Conservation (phyloP, 2,888 invertebrate genomes). For the Caenorhabditis sinica region DNA sequence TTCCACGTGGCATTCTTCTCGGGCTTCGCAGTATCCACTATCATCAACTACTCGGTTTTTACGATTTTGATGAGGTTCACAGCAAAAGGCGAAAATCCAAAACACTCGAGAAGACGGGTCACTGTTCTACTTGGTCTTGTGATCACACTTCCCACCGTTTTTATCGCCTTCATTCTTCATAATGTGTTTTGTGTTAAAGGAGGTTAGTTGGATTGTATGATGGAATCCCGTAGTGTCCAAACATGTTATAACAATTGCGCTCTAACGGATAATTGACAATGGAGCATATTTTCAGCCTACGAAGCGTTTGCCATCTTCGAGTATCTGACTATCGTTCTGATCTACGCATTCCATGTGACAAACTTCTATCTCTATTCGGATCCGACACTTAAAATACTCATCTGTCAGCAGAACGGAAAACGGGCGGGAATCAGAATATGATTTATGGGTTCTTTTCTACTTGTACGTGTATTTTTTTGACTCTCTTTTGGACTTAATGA, state of each 20-base stretch:
- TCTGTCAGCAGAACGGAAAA: conserved; percentile 52
- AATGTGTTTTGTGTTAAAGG: conserved; percentile 60
- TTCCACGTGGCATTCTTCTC: conserved; percentile 66
- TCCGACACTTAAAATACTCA: conserved; percentile 41
- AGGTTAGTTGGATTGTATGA: conserved; percentile 45
- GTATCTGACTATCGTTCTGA: conserved; percentile 53
- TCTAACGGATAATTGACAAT: background rate
- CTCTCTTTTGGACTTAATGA: background rate
- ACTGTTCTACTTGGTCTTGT: conserved; percentile 42
- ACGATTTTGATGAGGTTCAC: conserved; percentile 51
- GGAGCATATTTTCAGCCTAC: conserved; percentile 56
- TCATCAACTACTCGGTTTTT: conserved; percentile 53
- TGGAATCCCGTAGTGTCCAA: no score
- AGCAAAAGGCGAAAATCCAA: conserved; percentile 4
- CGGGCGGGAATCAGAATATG: conserved; percentile 37
- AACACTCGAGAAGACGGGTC: conserved; percentile 38
- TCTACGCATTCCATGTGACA: conserved; percentile 55
- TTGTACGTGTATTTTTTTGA: background rate
- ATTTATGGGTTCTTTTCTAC: conserved; percentile 18
- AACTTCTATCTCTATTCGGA: conserved; percentile 49
- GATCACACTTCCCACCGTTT: conserved; percentile 53
- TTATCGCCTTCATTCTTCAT: conserved; percentile 57
- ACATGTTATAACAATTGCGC: background rate
- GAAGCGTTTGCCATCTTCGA: conserved; percentile 63
- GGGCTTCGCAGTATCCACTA: conserved; percentile 59